Evolutionary conservation across 1,140 invertebrate genomes (phyloP).

Genomic region (Cydia fagiglandana): DNA sequence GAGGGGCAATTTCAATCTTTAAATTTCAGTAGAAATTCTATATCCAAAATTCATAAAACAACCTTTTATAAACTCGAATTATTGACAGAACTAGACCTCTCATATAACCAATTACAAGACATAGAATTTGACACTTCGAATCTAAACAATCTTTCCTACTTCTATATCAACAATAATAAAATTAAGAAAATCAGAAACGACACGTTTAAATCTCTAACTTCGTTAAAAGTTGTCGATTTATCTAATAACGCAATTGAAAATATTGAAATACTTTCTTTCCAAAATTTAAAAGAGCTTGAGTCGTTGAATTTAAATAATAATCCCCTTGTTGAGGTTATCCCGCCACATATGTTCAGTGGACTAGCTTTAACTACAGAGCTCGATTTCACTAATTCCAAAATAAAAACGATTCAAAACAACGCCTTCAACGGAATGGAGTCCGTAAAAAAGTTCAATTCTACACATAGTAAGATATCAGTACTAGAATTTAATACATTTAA

Average conservation of each 20-base stretch:
- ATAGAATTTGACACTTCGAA: slow-evolving; percentile 21
- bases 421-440: slow-evolving; percentile 23
- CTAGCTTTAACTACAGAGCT: background rate
- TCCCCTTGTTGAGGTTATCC: background rate
- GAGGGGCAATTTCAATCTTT: background rate
- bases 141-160: background rate
- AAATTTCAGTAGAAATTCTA: slow-evolving; percentile 18
- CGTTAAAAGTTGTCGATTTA: slow-evolving; percentile 8
- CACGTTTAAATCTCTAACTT: background rate
- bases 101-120: slow-evolving; percentile 6
- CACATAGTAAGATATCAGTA: background rate
- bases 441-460: background rate
- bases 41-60: slow-evolving; percentile 19
- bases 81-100: slow-evolving; percentile 5
- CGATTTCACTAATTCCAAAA: slow-evolving; percentile 12
- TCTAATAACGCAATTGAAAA: slow-evolving; percentile 15
- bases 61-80: background rate
- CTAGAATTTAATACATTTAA: slow-evolving; percentile 6
- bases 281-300: slow-evolving; percentile 13
- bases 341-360: slow-evolving; percentile 2
- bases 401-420: slow-evolving; percentile 6
- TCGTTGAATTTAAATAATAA: slow-evolving; percentile 12
- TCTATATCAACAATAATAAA: slow-evolving; percentile 1
- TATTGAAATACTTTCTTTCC: slow-evolving; percentile 9
- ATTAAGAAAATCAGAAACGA: background rate